A percentile compares a stretch with the other conserved stretches of the same genome.
Evolutionary conservation across 2,797 vertebrate genomes (phyloP).

Genomic region (Xenopus petersii): DNA sequence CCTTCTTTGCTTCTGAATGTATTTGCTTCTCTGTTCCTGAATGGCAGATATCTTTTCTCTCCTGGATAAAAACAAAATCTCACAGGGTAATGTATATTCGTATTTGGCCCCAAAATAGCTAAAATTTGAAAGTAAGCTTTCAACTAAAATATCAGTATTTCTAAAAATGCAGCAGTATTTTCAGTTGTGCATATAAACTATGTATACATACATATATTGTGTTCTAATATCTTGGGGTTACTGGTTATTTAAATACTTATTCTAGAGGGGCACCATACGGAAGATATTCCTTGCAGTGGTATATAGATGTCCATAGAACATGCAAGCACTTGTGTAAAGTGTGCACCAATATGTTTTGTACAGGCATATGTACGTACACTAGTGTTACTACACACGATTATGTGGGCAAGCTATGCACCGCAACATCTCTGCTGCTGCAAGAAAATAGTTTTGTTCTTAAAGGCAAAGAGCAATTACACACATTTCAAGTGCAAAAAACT

Average conservation of each 20-base stretch:
- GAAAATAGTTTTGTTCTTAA: slow-evolving; percentile 14
- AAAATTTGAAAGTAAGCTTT: too few relatives aligned
- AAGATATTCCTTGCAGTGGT: too few relatives aligned
- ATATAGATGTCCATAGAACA: not conserved
- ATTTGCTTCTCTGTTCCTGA: too few relatives aligned
- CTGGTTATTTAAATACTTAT: too few relatives aligned
- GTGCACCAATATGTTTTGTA: not conserved
- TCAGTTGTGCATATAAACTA: not conserved
- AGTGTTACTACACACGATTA: not conserved
- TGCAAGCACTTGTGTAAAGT: not conserved
- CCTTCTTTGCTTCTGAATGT: too few relatives aligned
- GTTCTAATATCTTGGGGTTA: too few relatives aligned
- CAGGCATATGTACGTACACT: not conserved
- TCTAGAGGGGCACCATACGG: too few relatives aligned
- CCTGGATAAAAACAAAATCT: too few relatives aligned
- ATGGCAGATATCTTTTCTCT: too few relatives aligned
- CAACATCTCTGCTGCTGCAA: slow-evolving; percentile 8
- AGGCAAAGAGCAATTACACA: slow-evolving; percentile 52
- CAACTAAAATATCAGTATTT: too few relatives aligned
- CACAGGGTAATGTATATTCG: too few relatives aligned
- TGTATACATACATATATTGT: not conserved
- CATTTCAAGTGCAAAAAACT: slow-evolving; percentile 45
- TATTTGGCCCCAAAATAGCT: too few relatives aligned
- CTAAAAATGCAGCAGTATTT: not conserved
- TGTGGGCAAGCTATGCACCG: not conserved